Conservation (phyloP, 2,113 vertebrate genomes). For the Verasper variegatus region DNA sequence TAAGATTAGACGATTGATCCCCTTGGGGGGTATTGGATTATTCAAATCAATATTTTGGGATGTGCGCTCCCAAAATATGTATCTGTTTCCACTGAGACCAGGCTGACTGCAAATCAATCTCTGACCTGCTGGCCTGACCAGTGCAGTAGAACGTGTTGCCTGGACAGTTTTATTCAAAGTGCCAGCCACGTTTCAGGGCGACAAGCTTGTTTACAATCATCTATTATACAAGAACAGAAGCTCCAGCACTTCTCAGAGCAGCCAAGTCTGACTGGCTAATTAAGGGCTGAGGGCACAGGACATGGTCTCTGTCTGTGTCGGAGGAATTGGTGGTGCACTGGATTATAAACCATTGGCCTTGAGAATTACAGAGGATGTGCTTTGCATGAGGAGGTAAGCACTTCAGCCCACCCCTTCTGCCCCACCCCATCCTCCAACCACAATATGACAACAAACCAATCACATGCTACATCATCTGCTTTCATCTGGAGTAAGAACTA, state of each 20-base stretch:
- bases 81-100: neutral
- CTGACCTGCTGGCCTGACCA: neutral
- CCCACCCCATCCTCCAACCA: conserved; percentile 24
- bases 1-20: neutral
- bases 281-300: conserved; percentile 16
- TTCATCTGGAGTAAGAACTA: conserved; percentile 65
- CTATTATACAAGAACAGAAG: conserved; percentile 43
- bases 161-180: conserved; percentile 8
- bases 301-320: neutral
- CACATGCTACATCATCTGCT: conserved; percentile 62
- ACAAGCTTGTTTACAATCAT: conserved; percentile 20
- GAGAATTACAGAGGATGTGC: conserved; percentile 65
- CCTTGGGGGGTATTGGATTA: neutral
- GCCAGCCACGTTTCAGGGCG: conserved; percentile 11
- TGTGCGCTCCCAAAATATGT: neutral
- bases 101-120: neutral
- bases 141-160: neutral
- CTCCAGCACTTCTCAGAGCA: neutral
- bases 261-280: conserved; percentile 27
- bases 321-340: conserved; percentile 56
- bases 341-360: conserved; percentile 62
- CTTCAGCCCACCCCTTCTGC: conserved; percentile 12
- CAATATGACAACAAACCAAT: conserved; percentile 71
- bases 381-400: conserved; percentile 49
- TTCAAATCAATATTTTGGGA: neutral